phyloP scores from a whole-genome alignment of 2,113 vertebrate species.

The Xiphophorus maculatus region DNA sequence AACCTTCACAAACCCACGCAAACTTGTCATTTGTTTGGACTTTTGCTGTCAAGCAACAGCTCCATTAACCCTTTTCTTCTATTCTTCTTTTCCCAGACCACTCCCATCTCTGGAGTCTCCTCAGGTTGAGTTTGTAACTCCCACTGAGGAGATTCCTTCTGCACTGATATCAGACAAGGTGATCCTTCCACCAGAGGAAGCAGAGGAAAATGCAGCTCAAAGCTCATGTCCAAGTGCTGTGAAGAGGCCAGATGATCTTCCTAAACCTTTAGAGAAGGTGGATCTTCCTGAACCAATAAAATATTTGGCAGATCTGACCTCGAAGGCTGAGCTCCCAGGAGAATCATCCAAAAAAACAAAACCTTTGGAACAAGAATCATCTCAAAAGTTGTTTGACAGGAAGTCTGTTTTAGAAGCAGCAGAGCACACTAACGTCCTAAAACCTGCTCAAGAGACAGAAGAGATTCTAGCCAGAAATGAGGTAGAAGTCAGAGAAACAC shows the following conservation, averaged over 20 bases:
- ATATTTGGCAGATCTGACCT: constrained; percentile 11
- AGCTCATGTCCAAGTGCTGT: constrained; percentile 11
- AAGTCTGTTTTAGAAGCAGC: neutral
- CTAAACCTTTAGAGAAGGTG: constrained; percentile 32
- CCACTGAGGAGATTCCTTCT: constrained; percentile 65
- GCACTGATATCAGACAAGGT: constrained; percentile 39
- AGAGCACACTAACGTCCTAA: neutral
- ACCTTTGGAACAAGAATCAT: constrained; percentile 21
- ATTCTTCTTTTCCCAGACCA: constrained; percentile 68
- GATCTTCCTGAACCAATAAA: constrained; percentile 30
- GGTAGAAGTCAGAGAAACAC: constrained; percentile 1
- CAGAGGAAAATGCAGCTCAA: constrained; percentile 29
- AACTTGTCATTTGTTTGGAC: constrained; percentile 47
- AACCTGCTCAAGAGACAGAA: constrained; percentile 6
- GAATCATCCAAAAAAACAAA: constrained; percentile 1
- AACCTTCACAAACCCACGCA: neutral
- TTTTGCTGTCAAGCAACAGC: constrained; percentile 54
- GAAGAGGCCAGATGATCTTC: constrained; percentile 43
- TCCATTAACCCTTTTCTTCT: constrained; percentile 30
- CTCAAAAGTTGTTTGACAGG: neutral
- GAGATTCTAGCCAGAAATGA: constrained; percentile 3
- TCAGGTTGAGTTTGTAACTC: constrained; percentile 71
- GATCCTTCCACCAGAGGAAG: constrained; percentile 17
- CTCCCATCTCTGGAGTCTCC: constrained; percentile 74
- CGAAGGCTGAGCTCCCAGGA: constrained; percentile 18